Base-by-base conservation (phyloP, 1,140 invertebrate species). In the Dolichoris vasculosae region DNA sequence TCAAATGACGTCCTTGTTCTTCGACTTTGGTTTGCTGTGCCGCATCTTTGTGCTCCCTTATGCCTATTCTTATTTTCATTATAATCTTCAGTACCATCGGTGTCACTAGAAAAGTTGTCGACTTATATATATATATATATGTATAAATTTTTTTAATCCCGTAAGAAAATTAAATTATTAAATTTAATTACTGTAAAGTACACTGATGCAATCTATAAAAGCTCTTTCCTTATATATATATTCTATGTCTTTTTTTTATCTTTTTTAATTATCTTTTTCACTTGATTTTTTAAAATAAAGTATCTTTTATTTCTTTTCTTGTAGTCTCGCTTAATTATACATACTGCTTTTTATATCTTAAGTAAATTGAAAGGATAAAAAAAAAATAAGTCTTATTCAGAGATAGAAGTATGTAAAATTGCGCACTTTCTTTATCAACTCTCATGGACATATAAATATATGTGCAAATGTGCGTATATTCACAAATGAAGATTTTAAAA, bases 141-240 rank as follows among this genome's bases (percentile, higher is more conserved):
- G 30, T 76, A 43, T 81, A 86, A 83, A 89, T 85, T 87, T 91
- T 89, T 91, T 92, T 92, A 92, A 93, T n/a, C 92, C 92, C 91
- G 91, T 91, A 91, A 91, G 93, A 93, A 93, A 93, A 93, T 93
- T 90, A 91, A 91, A 90, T 93, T 93, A 93, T 92, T 93, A 93
- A 93, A 93, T 93, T 91, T 90, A 90, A 83, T 90, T 88, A 86
- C 87, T 86, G 89, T 87, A 89, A 89, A 90, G 90, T 88, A 90
- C 86, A 85, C 85, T 79, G 86, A 88, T 80, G 87, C 83, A 79
- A 86, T 83, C 7, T n/a, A 30, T 40, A 30, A 51, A 71, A 26
- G 13, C 35, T 63, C 40, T 51, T 26, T n/a, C 11, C 32, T 67
- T 46, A 59, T 9, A 59, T 55, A 17, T 26, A 59, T 59, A 59